Percentiles rank a stretch among this genome's conserved stretches.
These are phyloP conservation scores for Lagopus muta DNA, from an alignment of 2,113 vertebrate genomes.

Conservation along the genomic window DNA sequence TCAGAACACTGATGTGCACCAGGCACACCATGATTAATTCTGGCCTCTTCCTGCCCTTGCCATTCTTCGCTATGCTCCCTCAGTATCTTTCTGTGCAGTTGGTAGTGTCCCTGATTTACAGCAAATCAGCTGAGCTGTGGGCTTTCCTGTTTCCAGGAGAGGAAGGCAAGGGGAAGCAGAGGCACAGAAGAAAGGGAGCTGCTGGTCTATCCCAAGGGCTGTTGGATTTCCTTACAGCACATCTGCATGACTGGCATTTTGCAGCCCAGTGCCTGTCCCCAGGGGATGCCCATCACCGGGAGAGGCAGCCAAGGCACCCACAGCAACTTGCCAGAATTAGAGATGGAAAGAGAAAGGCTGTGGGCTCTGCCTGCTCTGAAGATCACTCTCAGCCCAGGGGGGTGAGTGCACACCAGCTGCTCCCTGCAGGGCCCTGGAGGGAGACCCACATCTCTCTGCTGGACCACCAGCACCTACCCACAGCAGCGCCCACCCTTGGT, in stretches of 20 bases:
- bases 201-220: not conserved
- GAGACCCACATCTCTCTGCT: not conserved
- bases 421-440: not conserved
- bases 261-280: not conserved
- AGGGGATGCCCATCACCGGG: fast-evolving
- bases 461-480: not conserved
- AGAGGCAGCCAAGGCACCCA: not conserved
- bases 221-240: not conserved
- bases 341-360: not conserved
- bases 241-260: not conserved
- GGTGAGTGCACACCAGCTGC: fast-evolving
- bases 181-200: not conserved
- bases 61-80: not conserved
- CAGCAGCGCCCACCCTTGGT: not conserved
- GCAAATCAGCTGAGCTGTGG: not conserved
- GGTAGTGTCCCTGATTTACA: not conserved
- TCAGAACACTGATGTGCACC: not conserved
- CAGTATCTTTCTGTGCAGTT: not conserved
- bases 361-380: not conserved
- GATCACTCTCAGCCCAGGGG: not conserved
- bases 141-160: not conserved
- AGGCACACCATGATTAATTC: not conserved
- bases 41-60: not conserved
- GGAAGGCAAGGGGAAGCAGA: not conserved
- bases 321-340: not conserved